Conservation (phyloP, 2,113 vertebrate species). For the Sula dactylatra region DNA sequence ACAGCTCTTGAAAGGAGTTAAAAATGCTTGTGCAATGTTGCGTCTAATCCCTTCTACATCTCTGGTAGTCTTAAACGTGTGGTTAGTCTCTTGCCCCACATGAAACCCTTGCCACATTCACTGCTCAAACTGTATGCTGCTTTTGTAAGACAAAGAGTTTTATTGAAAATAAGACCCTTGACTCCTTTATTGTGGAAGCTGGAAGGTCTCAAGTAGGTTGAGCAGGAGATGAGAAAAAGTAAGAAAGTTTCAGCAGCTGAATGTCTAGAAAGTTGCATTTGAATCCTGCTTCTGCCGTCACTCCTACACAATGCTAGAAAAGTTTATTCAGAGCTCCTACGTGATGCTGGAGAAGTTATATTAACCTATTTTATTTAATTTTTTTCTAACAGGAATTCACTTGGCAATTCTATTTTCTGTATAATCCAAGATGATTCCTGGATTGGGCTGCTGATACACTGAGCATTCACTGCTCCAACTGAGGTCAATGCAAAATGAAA, state of each 20-base stretch:
- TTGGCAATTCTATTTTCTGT: neutral
- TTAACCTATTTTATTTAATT: neutral
- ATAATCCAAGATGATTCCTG: neutral
- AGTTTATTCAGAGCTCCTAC: neutral
- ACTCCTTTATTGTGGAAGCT: neutral
- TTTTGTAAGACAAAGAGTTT: neutral
- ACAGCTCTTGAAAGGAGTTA: neutral
- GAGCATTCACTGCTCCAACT: neutral
- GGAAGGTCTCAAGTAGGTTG: neutral
- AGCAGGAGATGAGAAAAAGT: neutral
- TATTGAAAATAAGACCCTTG: neutral
- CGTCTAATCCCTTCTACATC: neutral
- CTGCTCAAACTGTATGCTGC: neutral
- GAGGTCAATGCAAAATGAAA: slow-evolving; percentile 25
- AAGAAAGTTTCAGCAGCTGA: neutral
- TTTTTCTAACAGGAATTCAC: neutral
- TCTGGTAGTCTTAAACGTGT: neutral
- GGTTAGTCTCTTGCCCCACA: neutral
- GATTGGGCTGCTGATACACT: neutral
- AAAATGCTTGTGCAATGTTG: neutral
- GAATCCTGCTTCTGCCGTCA: neutral
- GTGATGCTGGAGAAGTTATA: neutral
- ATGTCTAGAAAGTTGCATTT: neutral
- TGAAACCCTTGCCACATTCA: neutral
- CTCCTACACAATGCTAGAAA: neutral